Percentiles rank a stretch among this genome's conserved stretches.
phyloP scores from a whole-genome alignment of 2,113 vertebrate genomes.

The Scophthalmus maximus region DNA sequence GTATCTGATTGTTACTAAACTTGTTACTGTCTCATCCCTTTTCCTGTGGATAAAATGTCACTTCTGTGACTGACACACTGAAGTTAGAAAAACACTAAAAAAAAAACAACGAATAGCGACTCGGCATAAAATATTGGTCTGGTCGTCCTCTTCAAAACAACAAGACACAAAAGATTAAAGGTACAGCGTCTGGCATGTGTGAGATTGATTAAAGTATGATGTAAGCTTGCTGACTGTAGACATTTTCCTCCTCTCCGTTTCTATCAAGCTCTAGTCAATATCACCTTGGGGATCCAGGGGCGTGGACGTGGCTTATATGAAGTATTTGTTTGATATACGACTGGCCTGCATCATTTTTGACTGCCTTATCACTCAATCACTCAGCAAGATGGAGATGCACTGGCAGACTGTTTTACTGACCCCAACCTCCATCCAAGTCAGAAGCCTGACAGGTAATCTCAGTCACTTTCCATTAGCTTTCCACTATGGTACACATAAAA shows the following conservation, averaged over 20 bases:
- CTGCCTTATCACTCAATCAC: constrained; percentile 71
- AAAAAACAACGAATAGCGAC: not conserved
- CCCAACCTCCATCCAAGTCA: constrained; percentile 48
- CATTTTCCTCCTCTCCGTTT: constrained; percentile 46
- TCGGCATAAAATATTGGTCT: not conserved
- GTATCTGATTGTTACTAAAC: constrained; percentile 36
- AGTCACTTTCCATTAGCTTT: not conserved
- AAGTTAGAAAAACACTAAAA: too few species aligned
- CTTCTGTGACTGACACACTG: not conserved
- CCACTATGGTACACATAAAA: not conserved
- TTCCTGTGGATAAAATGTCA: not conserved
- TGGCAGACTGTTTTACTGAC: constrained; percentile 64
- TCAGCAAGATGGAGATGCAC: constrained; percentile 69
- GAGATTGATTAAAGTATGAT: constrained; percentile 56
- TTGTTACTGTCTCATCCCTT: constrained; percentile 5
- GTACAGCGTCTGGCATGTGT: constrained; percentile 24
- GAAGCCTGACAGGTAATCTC: constrained; percentile 42
- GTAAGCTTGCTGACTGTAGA: constrained; percentile 41
- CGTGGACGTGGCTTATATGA: constrained; percentile 35
- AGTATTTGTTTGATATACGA: constrained; percentile 71
- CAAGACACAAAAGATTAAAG: constrained; percentile 4
- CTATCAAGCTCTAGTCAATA: constrained; percentile 60
- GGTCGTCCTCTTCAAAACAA: constrained; percentile 2
- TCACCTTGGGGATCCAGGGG: constrained; percentile 61
- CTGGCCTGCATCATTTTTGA: constrained; percentile 60